phyloP scores from a whole-genome alignment of 2,113 vertebrate species.

The Protobothrops flavoviridis region DNA sequence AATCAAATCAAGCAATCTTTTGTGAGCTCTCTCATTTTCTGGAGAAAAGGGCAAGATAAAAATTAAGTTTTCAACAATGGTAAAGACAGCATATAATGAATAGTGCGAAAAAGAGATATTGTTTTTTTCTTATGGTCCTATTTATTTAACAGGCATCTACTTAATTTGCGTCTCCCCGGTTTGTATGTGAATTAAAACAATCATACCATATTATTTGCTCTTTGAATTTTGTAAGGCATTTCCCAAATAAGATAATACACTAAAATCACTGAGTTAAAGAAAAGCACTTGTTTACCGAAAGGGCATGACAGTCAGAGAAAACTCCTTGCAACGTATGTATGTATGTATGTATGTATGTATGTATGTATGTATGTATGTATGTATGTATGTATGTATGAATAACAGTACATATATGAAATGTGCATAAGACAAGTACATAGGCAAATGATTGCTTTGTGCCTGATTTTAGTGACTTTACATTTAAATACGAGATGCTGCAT shows the following conservation, averaged over 20 bases:
- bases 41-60: background rate
- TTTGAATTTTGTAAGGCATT: background rate
- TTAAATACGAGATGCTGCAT: background rate
- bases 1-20: background rate
- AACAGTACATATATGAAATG: background rate
- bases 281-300: background rate
- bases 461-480: background rate
- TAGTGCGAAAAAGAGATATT: background rate
- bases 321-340: background rate
- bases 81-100: background rate
- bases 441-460: background rate
- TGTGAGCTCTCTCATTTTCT: background rate
- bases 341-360: background rate
- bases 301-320: background rate
- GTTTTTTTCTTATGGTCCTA: background rate
- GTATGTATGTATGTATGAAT: background rate
- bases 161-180: background rate
- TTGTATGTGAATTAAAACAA: background rate
- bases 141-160: background rate
- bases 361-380: too few species aligned
- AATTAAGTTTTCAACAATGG: background rate
- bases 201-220: background rate
- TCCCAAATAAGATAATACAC: background rate
- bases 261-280: background rate
- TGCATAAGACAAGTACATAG: background rate